Percentiles rank a stretch among this genome's conserved stretches.
These are phyloP conservation scores for Bellardia pandia DNA, from an alignment of 2,888 invertebrate genomes.

Conservation along the genomic window DNA sequence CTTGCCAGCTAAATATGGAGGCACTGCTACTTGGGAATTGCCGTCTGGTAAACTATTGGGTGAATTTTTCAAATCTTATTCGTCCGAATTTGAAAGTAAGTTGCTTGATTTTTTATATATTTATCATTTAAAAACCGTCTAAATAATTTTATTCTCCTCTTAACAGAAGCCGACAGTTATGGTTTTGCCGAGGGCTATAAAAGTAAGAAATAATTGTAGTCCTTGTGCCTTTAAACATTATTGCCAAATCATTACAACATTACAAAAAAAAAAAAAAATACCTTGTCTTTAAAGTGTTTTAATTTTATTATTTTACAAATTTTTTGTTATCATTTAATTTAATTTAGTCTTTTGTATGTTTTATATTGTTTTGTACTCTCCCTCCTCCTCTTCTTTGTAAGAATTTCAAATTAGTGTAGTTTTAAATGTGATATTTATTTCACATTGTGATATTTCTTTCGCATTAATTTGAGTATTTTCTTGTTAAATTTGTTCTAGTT, in stretches of 20 bases:
- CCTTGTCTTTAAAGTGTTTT: slow-evolving; percentile 18
- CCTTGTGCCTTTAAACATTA: slow-evolving; percentile 23
- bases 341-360: slow-evolving; percentile 29
- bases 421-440: slow-evolving; percentile 39
- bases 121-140: background rate
- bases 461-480: slow-evolving; percentile 55
- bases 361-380: slow-evolving; percentile 28
- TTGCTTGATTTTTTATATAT: background rate
- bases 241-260: slow-evolving; percentile 53
- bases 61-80: slow-evolving; percentile 88
- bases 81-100: slow-evolving; percentile 89
- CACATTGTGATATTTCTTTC: slow-evolving; percentile 59
- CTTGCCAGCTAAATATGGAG: slow-evolving; percentile 88
- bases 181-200: slow-evolving; percentile 84
- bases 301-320: slow-evolving; percentile 6
- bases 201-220: slow-evolving; percentile 77
- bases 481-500: slow-evolving; percentile 1
- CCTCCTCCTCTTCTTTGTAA: background rate
- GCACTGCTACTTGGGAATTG: slow-evolving; percentile 85
- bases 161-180: slow-evolving; percentile 85
- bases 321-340: slow-evolving; percentile 33
- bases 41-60: slow-evolving; percentile 88
- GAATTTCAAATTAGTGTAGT: slow-evolving; percentile 20
- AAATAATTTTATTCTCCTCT: background rate
- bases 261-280: background rate